A percentile compares a stretch with the other conserved stretches of the same genome.
Evolutionary conservation across 1,140 invertebrate genomes (phyloP).

Genomic region (Anadara kagoshimensis): DNA sequence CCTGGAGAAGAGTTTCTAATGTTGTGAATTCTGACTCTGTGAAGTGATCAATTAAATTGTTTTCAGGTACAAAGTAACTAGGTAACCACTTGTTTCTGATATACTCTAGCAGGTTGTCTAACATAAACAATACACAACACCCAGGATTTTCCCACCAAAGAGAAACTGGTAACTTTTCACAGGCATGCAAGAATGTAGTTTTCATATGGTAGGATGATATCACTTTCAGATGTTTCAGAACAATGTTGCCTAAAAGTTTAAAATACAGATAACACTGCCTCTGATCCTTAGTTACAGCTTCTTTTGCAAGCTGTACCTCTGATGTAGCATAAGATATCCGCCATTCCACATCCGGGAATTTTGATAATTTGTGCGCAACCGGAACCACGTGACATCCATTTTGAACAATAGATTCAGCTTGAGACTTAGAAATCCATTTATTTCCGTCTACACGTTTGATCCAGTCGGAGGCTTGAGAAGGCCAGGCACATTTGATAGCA

Average conservation of each 20-base stretch:
- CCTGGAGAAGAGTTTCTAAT: not conserved
- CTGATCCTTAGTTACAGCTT: conserved; percentile 17
- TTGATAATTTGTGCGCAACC: not conserved
- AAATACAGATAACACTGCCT: conserved; percentile 13
- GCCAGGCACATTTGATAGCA: too few relatives aligned
- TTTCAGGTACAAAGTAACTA: conserved; percentile 22
- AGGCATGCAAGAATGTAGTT: conserved; percentile 27
- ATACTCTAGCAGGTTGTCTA: conserved; percentile 16
- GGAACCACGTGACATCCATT: conserved; percentile 24
- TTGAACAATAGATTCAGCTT: conserved; percentile 6
- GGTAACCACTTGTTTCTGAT: conserved; percentile 12
- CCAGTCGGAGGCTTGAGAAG: conserved; percentile 2
- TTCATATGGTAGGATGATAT: conserved; percentile 27
- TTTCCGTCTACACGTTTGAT: conserved; percentile 1
- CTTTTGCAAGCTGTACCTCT: conserved; percentile 15
- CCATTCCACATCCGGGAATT: conserved; percentile 3
- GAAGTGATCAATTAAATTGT: conserved; percentile 13
- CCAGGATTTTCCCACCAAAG: conserved; percentile 8
- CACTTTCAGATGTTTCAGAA: conserved; percentile 11
- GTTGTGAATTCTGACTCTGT: not conserved
- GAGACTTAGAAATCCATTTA: not conserved
- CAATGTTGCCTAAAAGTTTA: conserved; percentile 12
- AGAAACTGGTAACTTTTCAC: conserved; percentile 11
- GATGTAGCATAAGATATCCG: conserved; percentile 20
- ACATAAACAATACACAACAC: conserved; percentile 16